These are phyloP conservation scores for Coilia nasus DNA, from an alignment of 2,797 vertebrate species.

Conservation along the genomic window DNA sequence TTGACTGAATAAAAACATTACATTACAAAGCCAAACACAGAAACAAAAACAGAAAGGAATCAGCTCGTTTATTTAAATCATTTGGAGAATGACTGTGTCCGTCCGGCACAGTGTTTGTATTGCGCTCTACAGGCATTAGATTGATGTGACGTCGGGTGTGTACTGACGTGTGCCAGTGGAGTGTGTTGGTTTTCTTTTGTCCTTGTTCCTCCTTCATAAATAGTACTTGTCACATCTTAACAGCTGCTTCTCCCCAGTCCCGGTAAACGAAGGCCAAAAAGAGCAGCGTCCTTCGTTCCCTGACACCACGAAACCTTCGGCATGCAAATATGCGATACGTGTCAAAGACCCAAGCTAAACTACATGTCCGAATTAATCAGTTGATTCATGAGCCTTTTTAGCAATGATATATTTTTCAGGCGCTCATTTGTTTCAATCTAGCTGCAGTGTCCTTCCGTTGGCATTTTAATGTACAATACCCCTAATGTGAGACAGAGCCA, in stretches of 20 bases:
- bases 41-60: neutral
- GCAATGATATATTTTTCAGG: neutral
- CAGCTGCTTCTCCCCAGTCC: neutral
- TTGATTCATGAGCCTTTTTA: slow-evolving; percentile 11
- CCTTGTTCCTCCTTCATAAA: neutral
- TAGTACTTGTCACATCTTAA: neutral
- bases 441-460: neutral
- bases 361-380: neutral
- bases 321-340: neutral
- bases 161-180: neutral
- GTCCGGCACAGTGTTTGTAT: neutral
- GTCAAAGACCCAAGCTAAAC: neutral
- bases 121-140: too few species aligned
- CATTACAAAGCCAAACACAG: neutral
- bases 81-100: neutral
- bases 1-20: neutral
- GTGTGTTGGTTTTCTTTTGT: neutral
- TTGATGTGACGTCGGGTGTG: neutral
- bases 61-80: neutral
- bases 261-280: neutral
- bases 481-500: neutral
- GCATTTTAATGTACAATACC: neutral
- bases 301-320: neutral
- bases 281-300: neutral
- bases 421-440: neutral